A percentile compares a stretch with the other conserved stretches of the same genome.
Conservation (phyloP, 1,140 invertebrate genomes). For the Psilanteris sp. region DNA sequence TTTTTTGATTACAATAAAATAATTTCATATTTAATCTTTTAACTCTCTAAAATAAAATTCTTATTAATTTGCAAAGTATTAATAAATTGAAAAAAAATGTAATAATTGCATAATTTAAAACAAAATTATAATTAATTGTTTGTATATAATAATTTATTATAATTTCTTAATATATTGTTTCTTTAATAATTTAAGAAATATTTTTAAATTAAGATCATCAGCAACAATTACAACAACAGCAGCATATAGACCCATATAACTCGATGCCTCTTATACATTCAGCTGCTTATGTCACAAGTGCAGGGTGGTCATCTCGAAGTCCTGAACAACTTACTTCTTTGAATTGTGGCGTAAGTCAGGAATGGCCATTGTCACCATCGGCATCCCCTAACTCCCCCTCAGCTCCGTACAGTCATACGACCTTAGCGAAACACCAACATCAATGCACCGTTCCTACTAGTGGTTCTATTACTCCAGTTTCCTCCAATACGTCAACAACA, state of each 20-base stretch:
- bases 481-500: constrained; percentile 62
- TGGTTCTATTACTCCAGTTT: constrained; percentile 40
- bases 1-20: too few relatives aligned
- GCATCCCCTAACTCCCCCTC: constrained; percentile 73
- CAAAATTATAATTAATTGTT: too few relatives aligned
- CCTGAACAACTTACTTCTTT: constrained; percentile 70
- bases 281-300: constrained; percentile 73
- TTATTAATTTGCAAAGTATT: too few relatives aligned
- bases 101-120: too few relatives aligned
- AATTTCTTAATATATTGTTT: too few relatives aligned
- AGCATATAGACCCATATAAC: constrained; percentile 74
- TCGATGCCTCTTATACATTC: constrained; percentile 76
- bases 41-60: too few relatives aligned
- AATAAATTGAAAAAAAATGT: too few relatives aligned
- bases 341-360: constrained; percentile 68
- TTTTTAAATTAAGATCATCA: constrained; percentile 32
- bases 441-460: constrained; percentile 42
- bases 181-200: too few relatives aligned
- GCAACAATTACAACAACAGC: constrained; percentile 55
- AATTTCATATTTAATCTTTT: too few relatives aligned
- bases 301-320: constrained; percentile 76
- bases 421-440: constrained; percentile 64
- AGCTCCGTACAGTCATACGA: constrained; percentile 63
- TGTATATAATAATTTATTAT: too few relatives aligned
- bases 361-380: constrained; percentile 76